Percentiles rank a stretch among this genome's conserved stretches.
These are phyloP conservation scores for Callospermophilus lateralis DNA, from an alignment of 2,113 vertebrate genomes.

Conservation along the genomic window DNA sequence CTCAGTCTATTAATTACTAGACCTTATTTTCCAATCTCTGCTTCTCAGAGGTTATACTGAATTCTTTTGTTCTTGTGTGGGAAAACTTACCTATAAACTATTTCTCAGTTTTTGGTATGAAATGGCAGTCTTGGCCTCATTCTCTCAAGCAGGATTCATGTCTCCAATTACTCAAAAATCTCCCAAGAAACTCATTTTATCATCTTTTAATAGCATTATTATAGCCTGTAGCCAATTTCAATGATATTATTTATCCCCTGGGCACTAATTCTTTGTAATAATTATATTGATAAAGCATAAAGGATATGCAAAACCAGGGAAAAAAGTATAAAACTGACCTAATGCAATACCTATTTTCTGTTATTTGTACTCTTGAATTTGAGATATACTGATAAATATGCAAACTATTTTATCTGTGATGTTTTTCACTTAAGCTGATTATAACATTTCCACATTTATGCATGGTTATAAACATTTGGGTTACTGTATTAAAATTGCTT, in stretches of 20 bases:
- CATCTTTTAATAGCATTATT: neutral
- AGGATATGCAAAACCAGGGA: conserved; percentile 16
- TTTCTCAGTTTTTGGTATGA: neutral
- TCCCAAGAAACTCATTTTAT: conserved; percentile 35
- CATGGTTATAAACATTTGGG: neutral
- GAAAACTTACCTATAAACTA: neutral
- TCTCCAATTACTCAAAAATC: conserved; percentile 37
- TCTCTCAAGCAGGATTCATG: neutral
- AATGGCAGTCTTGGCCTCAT: neutral
- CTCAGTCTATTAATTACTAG: neutral
- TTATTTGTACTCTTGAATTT: neutral
- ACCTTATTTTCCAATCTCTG: neutral
- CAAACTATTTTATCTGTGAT: neutral
- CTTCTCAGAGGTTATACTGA: neutral
- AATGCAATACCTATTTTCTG: neutral
- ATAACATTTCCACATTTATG: neutral
- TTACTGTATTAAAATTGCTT: neutral
- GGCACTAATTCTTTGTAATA: conserved; percentile 10
- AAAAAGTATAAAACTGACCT: neutral
- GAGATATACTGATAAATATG: neutral
- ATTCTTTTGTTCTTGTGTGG: neutral
- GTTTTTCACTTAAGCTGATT: neutral
- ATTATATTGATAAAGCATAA: conserved; percentile 32
- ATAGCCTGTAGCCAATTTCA: neutral
- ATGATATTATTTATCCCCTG: neutral